These are phyloP conservation scores for Habropoda laboriosa DNA, from an alignment of 1,140 invertebrate genomes.

Conservation along the genomic window DNA sequence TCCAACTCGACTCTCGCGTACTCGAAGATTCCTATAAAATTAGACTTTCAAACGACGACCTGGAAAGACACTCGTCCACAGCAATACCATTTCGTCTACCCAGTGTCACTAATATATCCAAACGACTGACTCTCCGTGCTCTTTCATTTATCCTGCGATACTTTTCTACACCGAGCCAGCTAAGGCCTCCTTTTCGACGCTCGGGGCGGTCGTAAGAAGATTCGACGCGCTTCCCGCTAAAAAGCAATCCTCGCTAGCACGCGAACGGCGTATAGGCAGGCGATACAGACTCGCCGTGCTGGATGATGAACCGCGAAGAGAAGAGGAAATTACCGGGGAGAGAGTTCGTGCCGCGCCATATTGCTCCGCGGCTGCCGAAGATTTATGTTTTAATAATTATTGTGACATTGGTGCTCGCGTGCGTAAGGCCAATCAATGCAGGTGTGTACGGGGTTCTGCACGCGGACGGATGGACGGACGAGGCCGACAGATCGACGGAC, in stretches of 20 bases:
- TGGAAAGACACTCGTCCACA: background rate
- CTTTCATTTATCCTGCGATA: background rate
- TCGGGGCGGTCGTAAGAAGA: background rate
- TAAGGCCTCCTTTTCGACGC: background rate
- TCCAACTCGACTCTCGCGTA: background rate
- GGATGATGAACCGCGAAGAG: background rate
- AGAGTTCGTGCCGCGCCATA: conserved; percentile 1
- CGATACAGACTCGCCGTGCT: background rate
- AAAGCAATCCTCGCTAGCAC: background rate
- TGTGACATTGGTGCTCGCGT: conserved; percentile 73
- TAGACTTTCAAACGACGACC: conserved; percentile 47
- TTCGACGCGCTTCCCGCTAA: background rate
- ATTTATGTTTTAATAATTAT: conserved; percentile 79
- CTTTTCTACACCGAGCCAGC: too few species aligned
- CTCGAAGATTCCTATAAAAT: conserved; percentile 36
- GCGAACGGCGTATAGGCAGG: background rate
- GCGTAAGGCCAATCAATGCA: conserved; percentile 61
- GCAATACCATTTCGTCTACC: background rate
- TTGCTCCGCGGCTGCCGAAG: conserved; percentile 46
- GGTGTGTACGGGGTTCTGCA: conserved; percentile 57
- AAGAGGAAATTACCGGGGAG: background rate
- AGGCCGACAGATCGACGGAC: conserved; percentile 61
- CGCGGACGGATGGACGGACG: conserved; percentile 63
- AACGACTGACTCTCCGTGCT: background rate
- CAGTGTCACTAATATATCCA: background rate